These are phyloP conservation scores for Sthenelais limicola DNA, from an alignment of 2,888 invertebrate species.

Conservation along the genomic window DNA sequence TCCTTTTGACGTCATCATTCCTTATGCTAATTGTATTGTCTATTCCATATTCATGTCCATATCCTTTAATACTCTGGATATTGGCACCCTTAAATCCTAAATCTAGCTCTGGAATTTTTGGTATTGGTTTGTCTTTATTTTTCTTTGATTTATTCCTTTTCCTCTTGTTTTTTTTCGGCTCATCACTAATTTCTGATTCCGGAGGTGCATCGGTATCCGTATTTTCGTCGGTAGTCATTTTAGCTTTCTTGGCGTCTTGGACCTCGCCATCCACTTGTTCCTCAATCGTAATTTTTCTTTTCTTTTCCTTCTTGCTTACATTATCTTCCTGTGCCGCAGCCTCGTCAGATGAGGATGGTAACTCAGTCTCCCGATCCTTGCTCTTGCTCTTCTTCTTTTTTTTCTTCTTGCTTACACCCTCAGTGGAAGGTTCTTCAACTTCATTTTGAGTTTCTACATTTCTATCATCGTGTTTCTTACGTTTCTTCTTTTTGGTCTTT, in stretches of 20 bases:
- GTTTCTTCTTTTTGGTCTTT: background rate
- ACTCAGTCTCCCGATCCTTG: slow-evolving; percentile 20
- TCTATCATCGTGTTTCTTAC: slow-evolving; percentile 6
- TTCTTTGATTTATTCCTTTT: slow-evolving; percentile 17
- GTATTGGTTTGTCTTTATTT: background rate
- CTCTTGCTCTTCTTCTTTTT: slow-evolving; percentile 35
- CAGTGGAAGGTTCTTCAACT: slow-evolving; percentile 49
- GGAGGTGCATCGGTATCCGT: slow-evolving; percentile 12
- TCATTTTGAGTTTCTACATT: slow-evolving; percentile 45
- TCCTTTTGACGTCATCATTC: no score
- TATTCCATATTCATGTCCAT: slow-evolving; percentile 6
- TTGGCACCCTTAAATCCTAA: background rate
- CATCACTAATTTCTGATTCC: slow-evolving; percentile 33
- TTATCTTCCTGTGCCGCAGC: background rate
- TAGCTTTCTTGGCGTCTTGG: slow-evolving; percentile 36
- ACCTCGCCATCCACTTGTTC: slow-evolving; percentile 15
- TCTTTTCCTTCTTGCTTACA: slow-evolving; percentile 33
- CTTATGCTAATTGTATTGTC: no score
- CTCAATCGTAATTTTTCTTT: slow-evolving; percentile 38
- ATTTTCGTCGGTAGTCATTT: slow-evolving; percentile 32
- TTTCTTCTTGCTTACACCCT: slow-evolving; percentile 41
- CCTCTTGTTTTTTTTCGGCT: slow-evolving; percentile 16
- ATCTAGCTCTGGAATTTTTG: background rate
- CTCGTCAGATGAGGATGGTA: slow-evolving; percentile 25
- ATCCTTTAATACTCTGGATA: slow-evolving; percentile 11